Base-by-base conservation (phyloP, 2,888 invertebrate genomes). In the Ectobius pallidus region DNA sequence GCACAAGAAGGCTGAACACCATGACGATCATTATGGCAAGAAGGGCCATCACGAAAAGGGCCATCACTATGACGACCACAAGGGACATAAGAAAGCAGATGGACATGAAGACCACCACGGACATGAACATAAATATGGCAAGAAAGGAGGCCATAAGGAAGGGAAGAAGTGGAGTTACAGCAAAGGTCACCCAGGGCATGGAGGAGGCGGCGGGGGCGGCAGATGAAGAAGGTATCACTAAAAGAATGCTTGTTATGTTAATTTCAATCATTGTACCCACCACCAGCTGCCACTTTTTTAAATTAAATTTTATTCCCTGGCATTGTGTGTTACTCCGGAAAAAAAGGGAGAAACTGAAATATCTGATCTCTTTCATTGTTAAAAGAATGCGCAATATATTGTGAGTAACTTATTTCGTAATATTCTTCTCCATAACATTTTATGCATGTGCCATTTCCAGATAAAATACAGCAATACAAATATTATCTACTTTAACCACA, bases 141-240 rank as follows among this genome's bases (percentile, higher is more conserved):
- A 86, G 46, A 85, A 87, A 69, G 84, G 80, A 0, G 85, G 81
- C 0, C 83, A 85, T 27, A 82, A 83, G 6, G 79, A 81, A 0
- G 87, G 86, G 1, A 88, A 87, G 79, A 87, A 88, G 76, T 90
- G 89, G 89, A 80, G 84, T n/a, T 86, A 83, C 80, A 76, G 76
- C 65, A 85, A 34, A 1, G 63, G 52, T n/a, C 44, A 39, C 7
- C 34, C 49, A 0, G 62, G 63, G 22, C n/a, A 25, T 16, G 70
- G 62, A 61, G 32, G 46, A 6, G 44, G 46, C 14, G 65, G 65
- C 0, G 74, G 78, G 9, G 85, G 85, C 0, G 63, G 61, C 20
- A 27, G 58, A 25, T 27, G 25, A 7, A 32, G 32, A 16, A 16
- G 22, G 2, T 25, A 52, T 25, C 52, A 22, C 22, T 52, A 25